Base-by-base conservation (phyloP, 2,113 vertebrate species). In the Gasterosteus aculeatus region DNA sequence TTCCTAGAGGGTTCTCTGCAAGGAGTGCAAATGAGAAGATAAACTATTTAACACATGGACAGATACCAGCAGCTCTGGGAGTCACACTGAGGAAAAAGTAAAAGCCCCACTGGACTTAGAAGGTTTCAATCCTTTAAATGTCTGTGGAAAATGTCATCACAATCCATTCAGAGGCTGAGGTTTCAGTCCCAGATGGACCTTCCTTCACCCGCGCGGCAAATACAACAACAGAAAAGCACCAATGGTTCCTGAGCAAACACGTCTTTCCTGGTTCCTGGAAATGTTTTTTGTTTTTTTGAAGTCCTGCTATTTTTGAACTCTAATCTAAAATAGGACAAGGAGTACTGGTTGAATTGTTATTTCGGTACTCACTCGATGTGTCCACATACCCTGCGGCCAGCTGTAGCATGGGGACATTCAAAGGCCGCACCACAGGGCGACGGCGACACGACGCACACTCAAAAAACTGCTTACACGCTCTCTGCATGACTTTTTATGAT, bases 281-380 rank as follows among this genome's bases (percentile, higher is more conserved):
- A 29, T 7, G 0, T 47, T 10, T 11, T 58, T 12, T 4, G n/a
- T 77, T 35, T 71, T 69, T 75, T 80, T 68, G 5, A 51, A 16
- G 1, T 44, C 31, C 4, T 9, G 16, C 16, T 59, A 59, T 29
- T 63, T 53, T 78, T 83, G 29, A 56, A 26, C 2, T 47, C n/a
- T 26, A 3, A 5, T 51, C 26, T 62, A 33, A 15, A 53, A 70
- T 63, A 35, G 46, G 68, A 75, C 70, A 19, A 73, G 54, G 42
- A 11, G 64, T 22, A 8, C 51, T 84, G 56, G 84, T 81, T 69
- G 64, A 74, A 77, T 69, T 44, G 49, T 70, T 77, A 72, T 67
- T 81, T 78, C 54, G 33, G 54, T 73, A 22, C 22, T 15, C 39
- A 15, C 53, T 33, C 42, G 18, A 62, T 56, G 41, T 58, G 59